phyloP scores from a whole-genome alignment of 1,140 invertebrate genomes.

The Apis dorsata region DNA sequence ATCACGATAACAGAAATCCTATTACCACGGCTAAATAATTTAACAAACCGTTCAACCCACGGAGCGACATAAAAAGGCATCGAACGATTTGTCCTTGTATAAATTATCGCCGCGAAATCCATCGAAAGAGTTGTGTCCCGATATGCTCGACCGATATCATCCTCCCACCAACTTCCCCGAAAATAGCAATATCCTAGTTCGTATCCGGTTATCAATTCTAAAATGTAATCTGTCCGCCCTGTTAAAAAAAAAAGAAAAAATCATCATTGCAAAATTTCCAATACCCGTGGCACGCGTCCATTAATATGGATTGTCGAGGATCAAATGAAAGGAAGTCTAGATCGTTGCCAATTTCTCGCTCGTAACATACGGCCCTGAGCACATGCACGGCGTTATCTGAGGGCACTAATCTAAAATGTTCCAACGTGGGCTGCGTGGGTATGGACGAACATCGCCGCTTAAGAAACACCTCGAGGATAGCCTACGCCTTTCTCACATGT shows the following conservation, averaged over 20 bases:
- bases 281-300: not conserved
- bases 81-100: not conserved
- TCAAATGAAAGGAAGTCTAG: slow-evolving; percentile 2
- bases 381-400: slow-evolving; percentile 47
- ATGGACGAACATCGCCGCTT: slow-evolving; percentile 55
- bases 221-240: not conserved
- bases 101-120: not conserved
- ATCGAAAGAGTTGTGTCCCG: not conserved
- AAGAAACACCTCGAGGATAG: slow-evolving; percentile 49
- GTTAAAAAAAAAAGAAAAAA: no score
- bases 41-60: not conserved
- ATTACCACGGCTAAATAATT: not conserved
- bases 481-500: slow-evolving; percentile 58
- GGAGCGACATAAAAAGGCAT: not conserved
- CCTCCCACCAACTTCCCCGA: no score
- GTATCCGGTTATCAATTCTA: not conserved
- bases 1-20: not conserved
- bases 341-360: slow-evolving; percentile 28
- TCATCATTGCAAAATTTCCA: not conserved
- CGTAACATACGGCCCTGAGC: slow-evolving; percentile 13
- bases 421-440: slow-evolving; percentile 52
- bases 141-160: not conserved
- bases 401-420: slow-evolving; percentile 57
- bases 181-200: not conserved
- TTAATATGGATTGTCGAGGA: not conserved